Evolutionary conservation across 2,888 invertebrate genomes (phyloP).

Genomic region (Drosophila longiperda): DNA sequence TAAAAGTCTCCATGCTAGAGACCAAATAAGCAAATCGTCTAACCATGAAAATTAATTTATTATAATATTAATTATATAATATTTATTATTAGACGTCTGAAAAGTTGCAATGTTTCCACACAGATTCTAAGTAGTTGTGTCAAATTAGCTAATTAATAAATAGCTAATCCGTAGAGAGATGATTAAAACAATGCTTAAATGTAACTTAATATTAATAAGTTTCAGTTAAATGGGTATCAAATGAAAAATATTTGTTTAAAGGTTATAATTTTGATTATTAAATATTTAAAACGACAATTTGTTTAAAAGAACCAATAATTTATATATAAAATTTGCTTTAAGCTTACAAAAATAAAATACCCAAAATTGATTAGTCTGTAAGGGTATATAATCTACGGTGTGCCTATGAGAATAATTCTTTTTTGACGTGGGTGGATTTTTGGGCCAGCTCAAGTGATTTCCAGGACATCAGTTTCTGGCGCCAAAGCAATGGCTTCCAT

Average conservation of each 20-base stretch:
- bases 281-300: neutral
- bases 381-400: neutral
- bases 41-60: neutral
- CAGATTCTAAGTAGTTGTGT: neutral
- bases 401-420: neutral
- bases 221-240: neutral
- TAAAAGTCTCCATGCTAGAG: neutral
- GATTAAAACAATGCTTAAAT: neutral
- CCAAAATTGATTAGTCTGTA: neutral
- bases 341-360: neutral
- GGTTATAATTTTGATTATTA: neutral
- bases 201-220: neutral
- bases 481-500: constrained; percentile 10
- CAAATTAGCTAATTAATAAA: neutral
- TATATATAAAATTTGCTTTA: neutral
- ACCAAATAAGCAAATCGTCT: neutral
- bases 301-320: neutral
- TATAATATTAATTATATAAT: too few relatives aligned
- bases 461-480: neutral
- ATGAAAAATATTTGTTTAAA: neutral
- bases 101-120: neutral
- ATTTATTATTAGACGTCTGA: neutral
- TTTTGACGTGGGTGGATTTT: constrained; percentile 14
- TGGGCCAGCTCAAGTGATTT: constrained; percentile 8
- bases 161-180: neutral